These are phyloP conservation scores for Opisthograptis luteolata DNA, from an alignment of 2,888 invertebrate species.

Conservation along the genomic window DNA sequence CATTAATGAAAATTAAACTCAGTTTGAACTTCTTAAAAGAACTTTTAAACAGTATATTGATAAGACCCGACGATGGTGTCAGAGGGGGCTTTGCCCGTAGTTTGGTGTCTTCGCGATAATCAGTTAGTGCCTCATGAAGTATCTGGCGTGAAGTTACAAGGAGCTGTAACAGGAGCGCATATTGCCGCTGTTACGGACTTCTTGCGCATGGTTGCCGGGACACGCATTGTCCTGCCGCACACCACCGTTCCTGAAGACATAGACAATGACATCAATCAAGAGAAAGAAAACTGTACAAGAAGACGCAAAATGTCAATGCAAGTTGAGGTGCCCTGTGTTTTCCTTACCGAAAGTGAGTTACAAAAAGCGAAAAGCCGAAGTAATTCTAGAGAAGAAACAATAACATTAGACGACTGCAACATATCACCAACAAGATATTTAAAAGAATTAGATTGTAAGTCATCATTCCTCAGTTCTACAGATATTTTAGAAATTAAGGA, in stretches of 20 bases:
- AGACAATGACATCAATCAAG: constrained; percentile 74
- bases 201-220: constrained; percentile 86
- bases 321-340: constrained; percentile 82
- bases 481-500: constrained; percentile 63
- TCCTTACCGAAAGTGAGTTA: constrained; percentile 77
- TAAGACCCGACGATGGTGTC: constrained; percentile 84
- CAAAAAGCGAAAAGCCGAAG: constrained; percentile 76
- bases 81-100: constrained; percentile 85
- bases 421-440: constrained; percentile 58
- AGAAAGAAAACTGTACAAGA: constrained; percentile 71
- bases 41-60: constrained; percentile 42
- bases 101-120: constrained; percentile 88
- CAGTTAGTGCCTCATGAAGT: constrained; percentile 87
- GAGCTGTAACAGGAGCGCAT: constrained; percentile 86
- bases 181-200: constrained; percentile 87
- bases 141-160: constrained; percentile 87
- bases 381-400: constrained; percentile 76
- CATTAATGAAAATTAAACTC: constrained; percentile 10
- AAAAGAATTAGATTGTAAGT: constrained; percentile 62
- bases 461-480: constrained; percentile 59
- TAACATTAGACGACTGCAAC: constrained; percentile 67
- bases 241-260: constrained; percentile 69
- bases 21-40: constrained; percentile 30
- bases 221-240: constrained; percentile 84
- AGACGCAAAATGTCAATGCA: constrained; percentile 82